These are phyloP conservation scores for Atrina japonica DNA, from an alignment of 2,888 invertebrate species.

Conservation along the genomic window DNA sequence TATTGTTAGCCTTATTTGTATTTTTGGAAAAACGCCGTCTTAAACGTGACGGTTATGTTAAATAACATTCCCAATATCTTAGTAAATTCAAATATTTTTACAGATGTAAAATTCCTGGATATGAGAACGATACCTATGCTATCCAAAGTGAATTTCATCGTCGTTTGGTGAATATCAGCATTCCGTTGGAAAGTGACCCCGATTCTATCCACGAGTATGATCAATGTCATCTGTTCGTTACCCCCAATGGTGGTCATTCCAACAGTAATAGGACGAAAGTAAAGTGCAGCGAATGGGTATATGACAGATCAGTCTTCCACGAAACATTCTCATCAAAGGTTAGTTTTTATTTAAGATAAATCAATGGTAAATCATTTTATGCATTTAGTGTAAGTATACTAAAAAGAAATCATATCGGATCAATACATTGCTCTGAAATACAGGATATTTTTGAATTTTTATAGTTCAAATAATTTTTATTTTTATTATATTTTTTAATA, in stretches of 20 bases:
- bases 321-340: slow-evolving; percentile 59
- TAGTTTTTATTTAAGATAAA: neutral
- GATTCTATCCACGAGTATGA: slow-evolving; percentile 40
- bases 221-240: slow-evolving; percentile 43
- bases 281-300: slow-evolving; percentile 57
- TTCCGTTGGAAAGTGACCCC: slow-evolving; percentile 41
- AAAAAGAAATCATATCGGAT: too few relatives aligned
- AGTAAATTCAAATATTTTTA: too few relatives aligned
- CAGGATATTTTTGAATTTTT: too few relatives aligned
- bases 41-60: too few relatives aligned
- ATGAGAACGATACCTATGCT: slow-evolving; percentile 58
- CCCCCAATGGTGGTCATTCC: neutral
- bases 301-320: slow-evolving; percentile 49
- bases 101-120: slow-evolving; percentile 61
- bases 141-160: slow-evolving; percentile 49
- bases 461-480: too few relatives aligned
- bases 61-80: too few relatives aligned
- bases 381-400: too few relatives aligned
- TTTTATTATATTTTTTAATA: too few relatives aligned
- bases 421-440: too few relatives aligned
- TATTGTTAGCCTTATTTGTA: too few relatives aligned
- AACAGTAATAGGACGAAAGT: neutral
- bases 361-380: too few relatives aligned
- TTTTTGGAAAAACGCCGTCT: too few relatives aligned
- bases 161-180: slow-evolving; percentile 46